Evolutionary conservation across 2,888 invertebrate species (phyloP).

Genomic region (Hesperia comma): DNA sequence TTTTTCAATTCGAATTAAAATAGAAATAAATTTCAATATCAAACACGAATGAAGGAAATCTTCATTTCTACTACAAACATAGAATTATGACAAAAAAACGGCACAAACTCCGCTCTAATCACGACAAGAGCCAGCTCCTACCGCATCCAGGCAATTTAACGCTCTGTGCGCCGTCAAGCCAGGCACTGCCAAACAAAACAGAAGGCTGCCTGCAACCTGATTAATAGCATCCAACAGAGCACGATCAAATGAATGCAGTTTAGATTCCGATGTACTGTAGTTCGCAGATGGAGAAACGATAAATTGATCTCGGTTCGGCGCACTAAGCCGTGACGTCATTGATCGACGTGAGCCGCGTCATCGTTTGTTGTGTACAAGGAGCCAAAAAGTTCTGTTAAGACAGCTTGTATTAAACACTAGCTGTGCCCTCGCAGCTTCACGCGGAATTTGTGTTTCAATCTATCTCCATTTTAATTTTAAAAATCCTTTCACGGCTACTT

Average conservation of each 20-base stretch:
- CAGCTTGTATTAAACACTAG: too few relatives aligned
- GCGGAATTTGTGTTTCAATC: too few relatives aligned
- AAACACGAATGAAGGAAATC: background rate
- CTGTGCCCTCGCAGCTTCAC: too few relatives aligned
- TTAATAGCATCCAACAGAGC: slow-evolving; percentile 71
- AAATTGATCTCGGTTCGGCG: background rate
- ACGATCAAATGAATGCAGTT: slow-evolving; percentile 72
- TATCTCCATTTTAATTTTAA: too few relatives aligned
- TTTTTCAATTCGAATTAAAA: too few relatives aligned
- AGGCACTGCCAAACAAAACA: slow-evolving; percentile 68
- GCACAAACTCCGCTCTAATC: background rate
- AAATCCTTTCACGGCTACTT: too few relatives aligned
- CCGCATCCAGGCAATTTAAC: slow-evolving; percentile 34
- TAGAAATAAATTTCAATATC: too few relatives aligned
- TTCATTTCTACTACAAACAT: background rate
- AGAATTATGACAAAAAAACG: background rate
- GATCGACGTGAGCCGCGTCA: background rate
- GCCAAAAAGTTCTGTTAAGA: too few relatives aligned
- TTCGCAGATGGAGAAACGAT: slow-evolving; percentile 42
- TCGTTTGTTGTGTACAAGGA: too few relatives aligned
- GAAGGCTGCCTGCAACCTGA: slow-evolving; percentile 67
- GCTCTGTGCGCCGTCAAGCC: slow-evolving; percentile 35
- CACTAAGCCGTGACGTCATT: slow-evolving; percentile 4
- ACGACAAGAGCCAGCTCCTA: background rate
- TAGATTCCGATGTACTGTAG: slow-evolving; percentile 58